phyloP scores from a whole-genome alignment of 2,888 invertebrate species.

The Osedax fenrisi region DNA sequence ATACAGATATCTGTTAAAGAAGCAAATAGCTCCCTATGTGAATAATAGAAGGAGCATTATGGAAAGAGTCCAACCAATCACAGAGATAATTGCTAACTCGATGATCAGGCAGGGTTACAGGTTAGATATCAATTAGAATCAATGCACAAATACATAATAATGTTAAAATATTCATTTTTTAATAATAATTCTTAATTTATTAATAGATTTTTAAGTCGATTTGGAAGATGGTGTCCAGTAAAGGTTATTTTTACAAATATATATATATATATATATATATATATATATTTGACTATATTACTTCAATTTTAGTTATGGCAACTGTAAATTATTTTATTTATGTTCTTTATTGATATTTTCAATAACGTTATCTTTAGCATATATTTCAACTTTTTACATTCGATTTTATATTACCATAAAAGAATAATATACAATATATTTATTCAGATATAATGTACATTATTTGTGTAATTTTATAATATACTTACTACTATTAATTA shows the following conservation, averaged over 20 bases:
- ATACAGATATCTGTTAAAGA: constrained; percentile 6
- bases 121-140: not conserved
- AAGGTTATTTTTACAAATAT: constrained; percentile 43
- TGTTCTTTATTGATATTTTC: too few species aligned
- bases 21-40: constrained; percentile 34
- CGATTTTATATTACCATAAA: too few species aligned
- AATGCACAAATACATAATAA: not conserved
- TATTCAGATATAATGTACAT: too few species aligned
- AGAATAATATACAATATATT: too few species aligned
- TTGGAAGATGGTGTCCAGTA: constrained; percentile 51
- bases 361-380: too few species aligned
- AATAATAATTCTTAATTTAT: not conserved
- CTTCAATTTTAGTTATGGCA: too few species aligned
- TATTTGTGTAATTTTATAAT: too few species aligned
- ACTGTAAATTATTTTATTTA: too few species aligned
- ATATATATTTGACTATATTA: too few species aligned
- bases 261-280: too few species aligned
- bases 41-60: constrained; percentile 40
- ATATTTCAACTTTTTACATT: too few species aligned
- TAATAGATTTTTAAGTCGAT: constrained; percentile 40
- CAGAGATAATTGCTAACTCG: constrained; percentile 43
- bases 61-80: constrained; percentile 48
- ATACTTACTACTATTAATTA: too few species aligned
- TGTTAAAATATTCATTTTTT: not conserved
- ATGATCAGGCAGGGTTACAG: constrained; percentile 48